phyloP scores from a whole-genome alignment of 2,113 vertebrate genomes.

The Alethe castanea region DNA sequence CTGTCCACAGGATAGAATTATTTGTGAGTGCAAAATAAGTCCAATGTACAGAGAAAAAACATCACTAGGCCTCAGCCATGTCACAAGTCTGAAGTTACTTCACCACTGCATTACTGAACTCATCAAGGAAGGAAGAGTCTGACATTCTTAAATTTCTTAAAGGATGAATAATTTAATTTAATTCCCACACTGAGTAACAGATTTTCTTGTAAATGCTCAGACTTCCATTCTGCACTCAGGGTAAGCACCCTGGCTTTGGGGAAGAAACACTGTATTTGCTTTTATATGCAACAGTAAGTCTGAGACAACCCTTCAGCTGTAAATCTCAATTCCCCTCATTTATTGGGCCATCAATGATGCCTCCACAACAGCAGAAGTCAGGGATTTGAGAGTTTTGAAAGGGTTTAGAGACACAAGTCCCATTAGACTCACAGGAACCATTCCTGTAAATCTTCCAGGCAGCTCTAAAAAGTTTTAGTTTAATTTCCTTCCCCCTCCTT shows the following conservation, averaged over 20 bases:
- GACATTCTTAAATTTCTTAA: conserved; percentile 44
- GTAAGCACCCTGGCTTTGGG: conserved; percentile 16
- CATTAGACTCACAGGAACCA: background rate
- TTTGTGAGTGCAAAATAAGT: background rate
- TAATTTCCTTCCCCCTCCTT: background rate
- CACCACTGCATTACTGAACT: background rate
- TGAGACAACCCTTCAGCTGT: conserved; percentile 32
- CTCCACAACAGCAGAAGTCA: background rate
- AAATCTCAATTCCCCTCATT: conserved; percentile 35
- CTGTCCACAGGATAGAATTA: background rate
- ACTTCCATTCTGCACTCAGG: background rate
- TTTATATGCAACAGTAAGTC: background rate
- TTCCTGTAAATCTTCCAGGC: background rate
- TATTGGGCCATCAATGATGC: background rate
- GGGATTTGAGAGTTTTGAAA: conserved; percentile 3
- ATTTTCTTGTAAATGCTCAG: conserved; percentile 55
- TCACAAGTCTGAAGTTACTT: background rate
- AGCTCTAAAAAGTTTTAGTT: background rate
- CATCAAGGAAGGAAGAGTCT: background rate
- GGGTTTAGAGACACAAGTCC: conserved; percentile 2
- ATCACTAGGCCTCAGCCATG: background rate
- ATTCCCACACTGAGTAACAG: conserved; percentile 25
- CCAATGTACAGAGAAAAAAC: background rate
- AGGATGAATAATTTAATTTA: conserved; percentile 59
- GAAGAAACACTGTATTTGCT: conserved; percentile 18